These are phyloP conservation scores for Ceyx margarethae DNA, from an alignment of 2,113 vertebrate species.

Conservation along the genomic window DNA sequence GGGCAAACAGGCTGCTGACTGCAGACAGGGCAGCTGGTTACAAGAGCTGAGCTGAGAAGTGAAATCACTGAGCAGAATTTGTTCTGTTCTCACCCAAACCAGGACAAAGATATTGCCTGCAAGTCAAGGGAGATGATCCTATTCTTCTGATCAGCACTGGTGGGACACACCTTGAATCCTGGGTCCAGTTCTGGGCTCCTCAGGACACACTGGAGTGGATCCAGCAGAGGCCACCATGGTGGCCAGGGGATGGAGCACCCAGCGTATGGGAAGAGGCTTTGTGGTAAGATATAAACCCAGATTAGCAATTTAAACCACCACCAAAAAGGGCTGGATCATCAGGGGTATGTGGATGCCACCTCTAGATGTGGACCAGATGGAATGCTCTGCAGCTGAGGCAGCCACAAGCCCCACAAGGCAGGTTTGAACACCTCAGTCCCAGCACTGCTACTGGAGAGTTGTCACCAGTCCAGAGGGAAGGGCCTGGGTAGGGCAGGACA, in stretches of 20 bases:
- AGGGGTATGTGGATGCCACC: neutral
- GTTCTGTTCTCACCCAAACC: no score
- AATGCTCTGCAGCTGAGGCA: neutral
- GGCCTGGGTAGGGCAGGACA: neutral
- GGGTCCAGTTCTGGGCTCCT: neutral
- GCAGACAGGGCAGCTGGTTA: no score
- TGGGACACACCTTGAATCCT: neutral
- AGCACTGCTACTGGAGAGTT: neutral
- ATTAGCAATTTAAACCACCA: neutral
- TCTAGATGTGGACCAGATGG: accelerated
- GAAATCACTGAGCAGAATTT: no score
- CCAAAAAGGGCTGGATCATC: neutral
- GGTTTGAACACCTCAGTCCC: neutral
- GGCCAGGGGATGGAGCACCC: neutral
- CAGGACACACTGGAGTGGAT: neutral
- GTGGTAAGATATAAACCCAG: neutral
- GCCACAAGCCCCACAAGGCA: neutral
- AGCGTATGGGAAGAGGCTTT: accelerated
- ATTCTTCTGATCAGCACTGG: neutral
- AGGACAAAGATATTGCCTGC: neutral
- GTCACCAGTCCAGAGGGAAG: neutral
- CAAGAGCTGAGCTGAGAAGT: no score
- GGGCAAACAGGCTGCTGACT: no score
- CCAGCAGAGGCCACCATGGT: neutral
- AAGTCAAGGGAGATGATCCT: neutral